Conservation (phyloP, 2,888 invertebrate species). For the Fragum whitleyi region DNA sequence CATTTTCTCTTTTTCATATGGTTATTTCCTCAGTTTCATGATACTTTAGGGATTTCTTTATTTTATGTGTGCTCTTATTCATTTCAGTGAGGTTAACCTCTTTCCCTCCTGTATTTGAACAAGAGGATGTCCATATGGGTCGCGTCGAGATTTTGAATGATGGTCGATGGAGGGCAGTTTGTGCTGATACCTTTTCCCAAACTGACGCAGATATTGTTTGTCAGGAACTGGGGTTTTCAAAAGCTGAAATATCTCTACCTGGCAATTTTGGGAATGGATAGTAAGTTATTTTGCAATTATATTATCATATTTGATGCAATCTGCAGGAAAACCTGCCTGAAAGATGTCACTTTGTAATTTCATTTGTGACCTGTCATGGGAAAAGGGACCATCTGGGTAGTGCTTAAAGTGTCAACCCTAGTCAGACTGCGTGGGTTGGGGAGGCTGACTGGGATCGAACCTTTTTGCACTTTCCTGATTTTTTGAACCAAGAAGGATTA, state of each 20-base stretch:
- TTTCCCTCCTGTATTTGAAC: neutral
- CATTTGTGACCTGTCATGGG: no score
- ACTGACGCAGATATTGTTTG: slow-evolving; percentile 74
- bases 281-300: slow-evolving; percentile 8
- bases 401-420: no score
- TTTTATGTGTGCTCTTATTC: no score
- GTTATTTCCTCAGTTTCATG: no score
- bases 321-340: neutral
- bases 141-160: slow-evolving; percentile 90
- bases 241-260: slow-evolving; percentile 56
- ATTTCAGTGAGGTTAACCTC: slow-evolving; percentile 11
- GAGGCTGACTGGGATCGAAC: no score
- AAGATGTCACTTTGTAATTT: no score
- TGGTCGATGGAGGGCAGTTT: slow-evolving; percentile 92
- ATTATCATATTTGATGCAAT: neutral
- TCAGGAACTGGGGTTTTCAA: slow-evolving; percentile 69
- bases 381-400: no score
- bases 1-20: no score
- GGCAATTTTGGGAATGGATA: slow-evolving; percentile 57
- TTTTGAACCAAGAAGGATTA: no score
- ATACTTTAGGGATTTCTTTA: no score
- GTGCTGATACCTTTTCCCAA: slow-evolving; percentile 86
- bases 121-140: slow-evolving; percentile 84
- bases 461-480: no score
- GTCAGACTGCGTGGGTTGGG: no score